phyloP scores from a whole-genome alignment of 2,797 vertebrate genomes.

The Coregonus suidteri region DNA sequence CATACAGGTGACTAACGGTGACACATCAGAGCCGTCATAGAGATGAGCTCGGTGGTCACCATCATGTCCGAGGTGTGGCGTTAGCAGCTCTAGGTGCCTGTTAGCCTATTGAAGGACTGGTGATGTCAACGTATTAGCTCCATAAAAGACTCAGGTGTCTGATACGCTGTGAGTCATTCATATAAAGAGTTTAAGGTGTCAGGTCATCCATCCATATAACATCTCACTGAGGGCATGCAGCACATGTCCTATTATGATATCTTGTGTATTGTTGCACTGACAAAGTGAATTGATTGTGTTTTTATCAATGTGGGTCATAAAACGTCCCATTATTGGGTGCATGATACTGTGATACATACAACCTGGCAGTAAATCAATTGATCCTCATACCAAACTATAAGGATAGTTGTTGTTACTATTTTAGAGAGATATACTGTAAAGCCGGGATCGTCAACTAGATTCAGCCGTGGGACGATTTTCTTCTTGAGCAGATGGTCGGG shows the following conservation, averaged over 20 bases:
- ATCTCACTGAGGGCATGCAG: not conserved
- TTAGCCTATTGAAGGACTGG: constrained; percentile 25
- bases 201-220: not conserved
- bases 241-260: not conserved
- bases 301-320: not conserved
- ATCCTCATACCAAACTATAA: not conserved
- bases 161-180: constrained; percentile 16
- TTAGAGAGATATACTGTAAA: not conserved
- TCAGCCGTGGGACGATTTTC: no score
- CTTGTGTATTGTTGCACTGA: not conserved
- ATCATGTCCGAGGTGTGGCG: constrained; percentile 15
- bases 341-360: not conserved
- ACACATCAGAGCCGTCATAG: not conserved
- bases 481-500: no score
- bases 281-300: not conserved
- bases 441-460: no score
- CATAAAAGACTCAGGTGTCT: constrained; percentile 20
- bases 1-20: not conserved
- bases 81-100: constrained; percentile 12
- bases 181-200: not conserved
- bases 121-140: constrained; percentile 30
- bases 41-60: not conserved
- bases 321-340: not conserved
- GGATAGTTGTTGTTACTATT: not conserved
- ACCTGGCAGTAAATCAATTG: not conserved